Evolutionary conservation across 2,113 vertebrate species (phyloP).

Genomic region (Lampris incognitus): DNA sequence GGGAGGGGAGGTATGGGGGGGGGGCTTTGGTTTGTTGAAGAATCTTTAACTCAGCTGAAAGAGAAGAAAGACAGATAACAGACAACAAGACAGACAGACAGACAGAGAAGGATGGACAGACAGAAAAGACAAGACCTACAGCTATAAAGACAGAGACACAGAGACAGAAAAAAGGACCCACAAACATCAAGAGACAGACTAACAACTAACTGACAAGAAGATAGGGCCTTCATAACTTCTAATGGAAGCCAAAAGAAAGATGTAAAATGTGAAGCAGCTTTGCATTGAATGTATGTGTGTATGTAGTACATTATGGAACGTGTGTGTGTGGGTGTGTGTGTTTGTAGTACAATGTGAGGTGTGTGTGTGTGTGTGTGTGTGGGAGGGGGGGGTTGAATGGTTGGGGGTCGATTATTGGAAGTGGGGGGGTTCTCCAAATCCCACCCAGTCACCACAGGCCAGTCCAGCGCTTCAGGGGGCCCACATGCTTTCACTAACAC

Average conservation of each 20-base stretch:
- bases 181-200: too few species aligned
- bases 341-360: background rate
- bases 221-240: constrained; percentile 39
- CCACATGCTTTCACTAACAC: constrained; percentile 63
- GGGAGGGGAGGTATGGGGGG: constrained; percentile 1
- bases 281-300: constrained; percentile 1
- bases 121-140: too few species aligned
- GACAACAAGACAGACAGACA: too few species aligned
- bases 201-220: constrained; percentile 24
- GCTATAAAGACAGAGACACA: constrained; percentile 7
- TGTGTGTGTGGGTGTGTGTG: constrained; percentile 10
- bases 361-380: constrained; percentile 10
- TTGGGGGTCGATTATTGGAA: constrained; percentile 26
- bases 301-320: background rate
- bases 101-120: too few species aligned
- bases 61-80: background rate
- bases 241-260: constrained; percentile 45
- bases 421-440: constrained; percentile 60
- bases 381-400: constrained; percentile 31
- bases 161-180: background rate
- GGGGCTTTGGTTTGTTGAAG: constrained; percentile 72
- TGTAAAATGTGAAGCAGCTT: constrained; percentile 29
- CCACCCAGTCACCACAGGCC: constrained; percentile 67
- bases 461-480: constrained; percentile 40
- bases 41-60: constrained; percentile 58